These are phyloP conservation scores for Sorex araneus DNA, from an alignment of 2,113 vertebrate genomes.

Conservation along the genomic window DNA sequence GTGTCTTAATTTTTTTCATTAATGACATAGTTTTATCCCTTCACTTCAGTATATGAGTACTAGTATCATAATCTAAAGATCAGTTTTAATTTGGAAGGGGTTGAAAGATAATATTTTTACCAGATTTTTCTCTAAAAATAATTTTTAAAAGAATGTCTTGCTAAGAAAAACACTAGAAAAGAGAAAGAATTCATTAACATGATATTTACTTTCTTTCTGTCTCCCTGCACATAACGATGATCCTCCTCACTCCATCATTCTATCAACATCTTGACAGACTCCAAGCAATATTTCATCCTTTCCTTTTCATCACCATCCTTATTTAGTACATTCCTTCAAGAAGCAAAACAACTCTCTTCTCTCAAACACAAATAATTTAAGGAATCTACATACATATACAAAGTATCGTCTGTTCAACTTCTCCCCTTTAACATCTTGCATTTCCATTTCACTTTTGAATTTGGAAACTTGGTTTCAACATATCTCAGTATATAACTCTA, in stretches of 20 bases:
- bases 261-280: slow-evolving; percentile 75
- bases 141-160: background rate
- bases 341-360: slow-evolving; percentile 62
- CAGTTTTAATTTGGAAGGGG: slow-evolving; percentile 9
- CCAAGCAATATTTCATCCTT: slow-evolving; percentile 36
- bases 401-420: slow-evolving; percentile 42
- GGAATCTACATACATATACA: slow-evolving; percentile 60
- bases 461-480: slow-evolving; percentile 8
- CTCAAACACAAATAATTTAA: slow-evolving; percentile 61
- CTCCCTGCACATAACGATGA: background rate
- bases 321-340: slow-evolving; percentile 77
- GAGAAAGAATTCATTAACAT: background rate
- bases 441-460: slow-evolving; percentile 16
- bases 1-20: slow-evolving; percentile 18
- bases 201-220: slow-evolving; percentile 50
- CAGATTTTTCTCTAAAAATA: background rate
- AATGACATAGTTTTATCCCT: background rate
- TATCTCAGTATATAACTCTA: slow-evolving; percentile 34
- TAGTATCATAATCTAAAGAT: slow-evolving; percentile 37
- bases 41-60: background rate
- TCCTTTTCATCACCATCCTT: slow-evolving; percentile 76
- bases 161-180: background rate
- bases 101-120: slow-evolving; percentile 29
- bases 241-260: slow-evolving; percentile 74
- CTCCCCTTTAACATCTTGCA: background rate